These are phyloP conservation scores for Drosophila carrolli DNA, from an alignment of 1,140 invertebrate species.

Conservation along the genomic window DNA sequence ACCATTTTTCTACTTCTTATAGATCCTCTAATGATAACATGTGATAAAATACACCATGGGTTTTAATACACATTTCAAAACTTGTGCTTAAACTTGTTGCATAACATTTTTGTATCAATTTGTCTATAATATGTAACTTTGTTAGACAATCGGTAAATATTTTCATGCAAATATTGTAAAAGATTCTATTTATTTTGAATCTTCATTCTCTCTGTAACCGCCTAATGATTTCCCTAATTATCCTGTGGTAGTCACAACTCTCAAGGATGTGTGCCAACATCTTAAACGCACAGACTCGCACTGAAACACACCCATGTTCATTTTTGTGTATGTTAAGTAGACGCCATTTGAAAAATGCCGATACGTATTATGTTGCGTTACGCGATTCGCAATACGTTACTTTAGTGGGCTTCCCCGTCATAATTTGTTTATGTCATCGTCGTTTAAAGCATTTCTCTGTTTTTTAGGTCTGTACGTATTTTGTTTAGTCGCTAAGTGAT, in stretches of 20 bases:
- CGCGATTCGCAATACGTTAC: constrained; percentile 44
- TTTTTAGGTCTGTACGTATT: constrained; percentile 57
- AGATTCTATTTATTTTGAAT: no score
- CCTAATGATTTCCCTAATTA: neutral
- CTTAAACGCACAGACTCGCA: constrained; percentile 25
- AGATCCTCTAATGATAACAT: neutral
- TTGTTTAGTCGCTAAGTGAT: constrained; percentile 77
- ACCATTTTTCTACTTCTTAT: neutral
- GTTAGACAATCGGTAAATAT: neutral
- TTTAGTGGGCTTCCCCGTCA: constrained; percentile 70
- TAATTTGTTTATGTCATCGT: constrained; percentile 38
- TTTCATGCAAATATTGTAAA: neutral
- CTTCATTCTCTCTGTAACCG: neutral
- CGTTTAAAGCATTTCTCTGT: constrained; percentile 63
- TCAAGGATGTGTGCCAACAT: constrained; percentile 10
- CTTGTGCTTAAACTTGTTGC: neutral
- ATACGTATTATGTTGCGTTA: constrained; percentile 66
- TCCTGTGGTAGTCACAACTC: constrained; percentile 18
- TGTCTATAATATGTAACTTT: neutral
- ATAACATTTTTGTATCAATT: neutral
- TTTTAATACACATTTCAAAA: neutral
- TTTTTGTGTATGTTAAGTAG: constrained; percentile 45
- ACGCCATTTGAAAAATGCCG: constrained; percentile 78
- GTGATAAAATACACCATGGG: constrained; percentile 9
- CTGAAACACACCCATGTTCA: constrained; percentile 35